Evolutionary conservation across 2,888 invertebrate species (phyloP).

Genomic region (Lithophane leautieri): DNA sequence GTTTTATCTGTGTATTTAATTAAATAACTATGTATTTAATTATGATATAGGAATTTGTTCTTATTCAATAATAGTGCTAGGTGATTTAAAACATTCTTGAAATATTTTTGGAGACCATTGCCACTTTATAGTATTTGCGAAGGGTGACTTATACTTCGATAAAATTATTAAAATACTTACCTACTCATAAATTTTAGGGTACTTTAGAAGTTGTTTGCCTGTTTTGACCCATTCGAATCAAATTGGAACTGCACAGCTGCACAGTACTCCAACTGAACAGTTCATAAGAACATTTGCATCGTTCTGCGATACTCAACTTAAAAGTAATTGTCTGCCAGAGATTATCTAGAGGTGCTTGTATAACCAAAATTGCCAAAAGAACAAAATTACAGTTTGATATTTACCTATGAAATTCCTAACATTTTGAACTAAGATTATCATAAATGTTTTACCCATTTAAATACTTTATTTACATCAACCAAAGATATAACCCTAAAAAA

Average conservation of each 20-base stretch:
- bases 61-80: slow-evolving; percentile 18
- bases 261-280: background rate
- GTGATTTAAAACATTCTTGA: background rate
- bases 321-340: background rate
- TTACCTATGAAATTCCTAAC: background rate
- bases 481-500: slow-evolving; percentile 7
- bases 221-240: background rate
- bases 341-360: too few species aligned
- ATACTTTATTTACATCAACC: background rate
- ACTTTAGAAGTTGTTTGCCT: background rate
- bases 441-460: background rate
- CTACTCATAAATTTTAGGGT: background rate
- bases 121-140: background rate
- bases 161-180: background rate
- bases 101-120: background rate
- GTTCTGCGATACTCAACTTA: background rate
- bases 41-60: slow-evolving; percentile 12
- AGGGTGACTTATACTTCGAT: background rate
- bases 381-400: background rate
- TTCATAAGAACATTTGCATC: background rate
- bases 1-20: slow-evolving; percentile 34
- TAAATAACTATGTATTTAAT: slow-evolving; percentile 25
- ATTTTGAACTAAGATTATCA: background rate
- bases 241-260: background rate
- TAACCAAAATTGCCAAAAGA: too few species aligned